Base-by-base conservation (phyloP, 2,797 vertebrate species). In the Eulemur mongoz region DNA sequence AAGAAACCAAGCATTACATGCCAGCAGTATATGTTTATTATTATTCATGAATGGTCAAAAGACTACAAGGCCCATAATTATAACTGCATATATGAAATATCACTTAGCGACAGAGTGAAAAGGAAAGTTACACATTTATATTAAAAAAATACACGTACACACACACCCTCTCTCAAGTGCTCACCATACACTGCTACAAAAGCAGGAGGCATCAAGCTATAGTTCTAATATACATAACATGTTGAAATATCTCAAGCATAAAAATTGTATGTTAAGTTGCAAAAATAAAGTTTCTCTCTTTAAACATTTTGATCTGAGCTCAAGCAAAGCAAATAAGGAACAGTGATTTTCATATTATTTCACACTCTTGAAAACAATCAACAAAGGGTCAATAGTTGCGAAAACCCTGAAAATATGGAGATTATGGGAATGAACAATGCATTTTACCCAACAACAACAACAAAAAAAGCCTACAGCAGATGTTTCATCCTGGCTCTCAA, bases 201-300 rank as follows among this genome's bases (percentile, higher is more conserved):
- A 98, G 96, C 73, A 96, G 88, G 95, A 97, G 96, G 97, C 96
- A 95, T 91, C 93, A 96, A 97, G 97, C 94, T 95, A 88, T 91
- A 95, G 96, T 98, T 98, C 84, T 78, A 95, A 98, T 95, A 97
- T 97, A 98, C 96, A 96, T 89, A 93, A 98, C 96, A 95, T 80
- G 96, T 93, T 92, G 81, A 97, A 98, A 97, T 67, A 96, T 95
- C 97, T 98, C 96, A 98, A 98, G 98, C 98, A 96, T 98, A 98
- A 97, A 98, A 98, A 98, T 90, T 98, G 96, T 95, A 98, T 97
- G 52, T 97, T 86, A 97, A 85, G 91, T 97, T 98, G 98, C 98
- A 99, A 99, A 99, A 99, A 99, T 99, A 98, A 99, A 98, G 97
- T 98, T 98, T 98, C 98, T 98, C 96, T 96, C 93, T 96, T 97